A percentile compares a stretch with the other conserved stretches of the same genome.
Conservation (phyloP, 2,888 invertebrate genomes). For the Ormyrus thymus region DNA sequence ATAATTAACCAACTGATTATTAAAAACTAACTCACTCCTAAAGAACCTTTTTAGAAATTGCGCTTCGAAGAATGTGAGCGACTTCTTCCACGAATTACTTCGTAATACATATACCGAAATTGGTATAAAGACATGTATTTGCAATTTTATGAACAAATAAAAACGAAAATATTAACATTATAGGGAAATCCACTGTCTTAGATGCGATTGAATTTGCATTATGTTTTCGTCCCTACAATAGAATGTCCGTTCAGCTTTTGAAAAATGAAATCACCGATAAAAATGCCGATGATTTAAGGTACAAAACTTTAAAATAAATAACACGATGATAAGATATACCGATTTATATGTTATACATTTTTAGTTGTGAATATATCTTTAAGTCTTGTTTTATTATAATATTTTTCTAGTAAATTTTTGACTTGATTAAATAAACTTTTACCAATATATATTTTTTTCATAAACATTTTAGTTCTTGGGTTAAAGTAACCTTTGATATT, state of each 20-base stretch:
- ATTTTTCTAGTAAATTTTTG: not conserved
- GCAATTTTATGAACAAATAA: not conserved
- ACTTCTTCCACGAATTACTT: not conserved
- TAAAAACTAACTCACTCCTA: not conserved
- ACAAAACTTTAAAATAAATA: slow-evolving; percentile 1
- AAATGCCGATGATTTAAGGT: slow-evolving; percentile 27
- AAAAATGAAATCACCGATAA: slow-evolving; percentile 21
- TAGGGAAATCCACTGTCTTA: slow-evolving; percentile 99
- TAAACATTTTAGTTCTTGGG: slow-evolving; percentile 32
- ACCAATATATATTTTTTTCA: not conserved
- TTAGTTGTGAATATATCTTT: not conserved
- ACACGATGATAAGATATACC: not conserved
- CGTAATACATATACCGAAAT: not conserved
- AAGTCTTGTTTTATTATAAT: not conserved
- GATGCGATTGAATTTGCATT: slow-evolving; percentile 97
- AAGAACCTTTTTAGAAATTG: not conserved
- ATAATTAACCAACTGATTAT: not conserved
- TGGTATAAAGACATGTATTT: not conserved
- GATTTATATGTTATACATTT: not conserved
- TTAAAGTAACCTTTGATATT: slow-evolving; percentile 14
- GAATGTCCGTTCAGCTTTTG: slow-evolving; percentile 16
- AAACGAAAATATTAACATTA: slow-evolving; percentile 52
- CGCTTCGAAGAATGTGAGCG: not conserved
- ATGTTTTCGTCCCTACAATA: slow-evolving; percentile 38
- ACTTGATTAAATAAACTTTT: not conserved